phyloP scores from a whole-genome alignment of 2,113 vertebrate genomes.

The Calidris pygmaea region DNA sequence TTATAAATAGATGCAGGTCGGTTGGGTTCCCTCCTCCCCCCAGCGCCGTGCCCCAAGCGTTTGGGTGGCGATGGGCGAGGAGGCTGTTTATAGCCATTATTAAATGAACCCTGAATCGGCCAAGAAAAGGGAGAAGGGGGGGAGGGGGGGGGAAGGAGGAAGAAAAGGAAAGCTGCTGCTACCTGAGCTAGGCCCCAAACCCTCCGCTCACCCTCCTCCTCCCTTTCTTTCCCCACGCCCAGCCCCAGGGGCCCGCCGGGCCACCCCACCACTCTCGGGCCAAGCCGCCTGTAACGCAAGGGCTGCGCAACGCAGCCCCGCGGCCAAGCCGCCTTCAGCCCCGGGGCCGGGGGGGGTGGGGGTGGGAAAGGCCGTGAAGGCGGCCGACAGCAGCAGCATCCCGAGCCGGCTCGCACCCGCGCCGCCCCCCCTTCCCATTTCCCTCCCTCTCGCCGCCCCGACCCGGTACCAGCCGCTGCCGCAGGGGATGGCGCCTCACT shows the following conservation, averaged over 20 bases:
- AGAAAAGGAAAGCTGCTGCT: not conserved
- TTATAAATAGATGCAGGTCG: conserved; percentile 46
- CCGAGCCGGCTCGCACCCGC: not conserved
- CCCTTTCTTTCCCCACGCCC: not conserved
- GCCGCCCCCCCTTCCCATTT: not conserved
- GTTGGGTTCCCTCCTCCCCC: accelerated
- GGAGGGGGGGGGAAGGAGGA: no score
- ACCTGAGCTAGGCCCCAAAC: not conserved
- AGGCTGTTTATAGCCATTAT: conserved; percentile 62
- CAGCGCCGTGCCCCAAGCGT: conserved; percentile 13
- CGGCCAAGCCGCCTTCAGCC: not conserved
- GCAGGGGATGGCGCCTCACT: not conserved
- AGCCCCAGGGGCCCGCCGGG: not conserved
- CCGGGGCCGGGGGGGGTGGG: not conserved
- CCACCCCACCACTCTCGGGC: not conserved
- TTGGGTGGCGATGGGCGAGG: conserved; percentile 16
- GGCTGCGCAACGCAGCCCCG: not conserved
- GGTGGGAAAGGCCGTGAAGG: not conserved
- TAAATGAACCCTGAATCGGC: conserved; percentile 37
- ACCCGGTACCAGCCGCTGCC: not conserved
- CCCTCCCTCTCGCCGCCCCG: not conserved
- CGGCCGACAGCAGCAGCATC: not conserved
- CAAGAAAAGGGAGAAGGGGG: not conserved
- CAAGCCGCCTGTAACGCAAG: not conserved
- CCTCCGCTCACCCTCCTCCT: not conserved